Base-by-base conservation (phyloP, 64 coral and sea anemone species). In the Porites australiensis region DNA sequence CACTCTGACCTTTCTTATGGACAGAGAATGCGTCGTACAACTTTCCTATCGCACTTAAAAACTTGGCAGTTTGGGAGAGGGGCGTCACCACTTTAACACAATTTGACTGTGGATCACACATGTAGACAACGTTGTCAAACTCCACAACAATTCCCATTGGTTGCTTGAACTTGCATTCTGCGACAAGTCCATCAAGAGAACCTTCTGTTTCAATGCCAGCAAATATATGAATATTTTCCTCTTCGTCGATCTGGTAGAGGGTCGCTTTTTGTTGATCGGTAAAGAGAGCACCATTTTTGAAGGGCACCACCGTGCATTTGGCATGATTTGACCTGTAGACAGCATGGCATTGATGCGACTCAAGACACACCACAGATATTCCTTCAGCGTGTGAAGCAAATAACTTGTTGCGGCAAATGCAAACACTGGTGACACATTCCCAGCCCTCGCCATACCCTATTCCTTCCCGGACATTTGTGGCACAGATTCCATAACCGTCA, bases 21-120 rank as follows among this genome's bases (percentile, higher is more conserved):
- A 92, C 51, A 22, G 69, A 92, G 54, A 91, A 91, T 8, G 79
- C 79, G 20, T 64, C 62, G 80, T 92, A 86, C 45, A 92, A 86
- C 71, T 92, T 92, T 19, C 90, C 90, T 22, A 93, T 73, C 15
- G 90, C 82, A 93, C 58, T 86, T 13, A 93, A 27, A 78, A 87
- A 78, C 50, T 69, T 47, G 16, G 78, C 89, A 72, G 89, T 84
- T 82, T 91, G n/a, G 20, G 19, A 22, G 16, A 71, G 18, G n/a
- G 77, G 76, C 13, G 89, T 90, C 18, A 72, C 54, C 10, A 90
- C 50, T 65, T 82, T 90, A 9, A 90, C 21, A 19, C 53, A 90
- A 43, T 67, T 82, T 44, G 89, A 22, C 44, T 90, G 88, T 8
- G 74, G 49, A 23, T 90, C 88, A 77, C 74, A 90, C 15, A 90